Percentiles rank a stretch among this genome's conserved stretches.
phyloP scores from a whole-genome alignment of 2,888 invertebrate genomes.

The Chloromyia formosa region DNA sequence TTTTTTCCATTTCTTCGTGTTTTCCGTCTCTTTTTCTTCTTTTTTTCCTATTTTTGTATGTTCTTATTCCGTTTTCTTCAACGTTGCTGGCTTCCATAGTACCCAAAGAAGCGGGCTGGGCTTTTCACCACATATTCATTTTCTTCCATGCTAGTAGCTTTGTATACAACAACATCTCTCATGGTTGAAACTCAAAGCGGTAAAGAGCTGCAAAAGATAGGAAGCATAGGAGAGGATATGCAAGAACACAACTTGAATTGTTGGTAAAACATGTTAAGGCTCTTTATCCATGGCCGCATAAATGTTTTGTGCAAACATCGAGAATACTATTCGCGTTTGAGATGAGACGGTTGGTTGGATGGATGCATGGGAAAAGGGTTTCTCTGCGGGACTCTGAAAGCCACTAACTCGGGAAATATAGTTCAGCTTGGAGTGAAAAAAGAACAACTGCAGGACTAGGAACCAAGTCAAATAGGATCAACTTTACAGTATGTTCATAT shows the following conservation, averaged over 20 bases:
- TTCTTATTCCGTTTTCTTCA: conserved; percentile 11
- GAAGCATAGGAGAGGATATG: conserved; percentile 17
- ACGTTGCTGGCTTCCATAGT: background rate
- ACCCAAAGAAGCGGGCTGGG: background rate
- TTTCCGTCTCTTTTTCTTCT: background rate
- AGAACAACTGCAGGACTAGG: conserved; percentile 5
- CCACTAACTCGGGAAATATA: background rate
- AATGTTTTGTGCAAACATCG: conserved; percentile 41
- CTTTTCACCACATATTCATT: conserved; percentile 35
- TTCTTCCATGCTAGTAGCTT: conserved; percentile 30
- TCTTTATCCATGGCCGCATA: conserved; percentile 42
- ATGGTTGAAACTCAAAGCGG: conserved; percentile 25
- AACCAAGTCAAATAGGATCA: background rate
- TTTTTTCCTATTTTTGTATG: background rate
- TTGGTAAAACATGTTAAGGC: conserved; percentile 43
- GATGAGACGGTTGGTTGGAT: conserved; percentile 3
- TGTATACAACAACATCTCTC: conserved; percentile 14
- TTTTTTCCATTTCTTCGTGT: conserved; percentile 15
- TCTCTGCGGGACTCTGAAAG: background rate
- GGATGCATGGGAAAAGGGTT: background rate
- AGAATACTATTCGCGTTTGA: conserved; percentile 34
- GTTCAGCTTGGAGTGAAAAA: background rate
- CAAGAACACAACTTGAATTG: conserved; percentile 40
- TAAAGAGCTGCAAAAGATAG: conserved; percentile 20
- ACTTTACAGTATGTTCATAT: background rate